Percentiles rank a stretch among this genome's conserved stretches.
Evolutionary conservation across 2,113 vertebrate genomes (phyloP).

Genomic region (Sminthopsis crassicaudata): DNA sequence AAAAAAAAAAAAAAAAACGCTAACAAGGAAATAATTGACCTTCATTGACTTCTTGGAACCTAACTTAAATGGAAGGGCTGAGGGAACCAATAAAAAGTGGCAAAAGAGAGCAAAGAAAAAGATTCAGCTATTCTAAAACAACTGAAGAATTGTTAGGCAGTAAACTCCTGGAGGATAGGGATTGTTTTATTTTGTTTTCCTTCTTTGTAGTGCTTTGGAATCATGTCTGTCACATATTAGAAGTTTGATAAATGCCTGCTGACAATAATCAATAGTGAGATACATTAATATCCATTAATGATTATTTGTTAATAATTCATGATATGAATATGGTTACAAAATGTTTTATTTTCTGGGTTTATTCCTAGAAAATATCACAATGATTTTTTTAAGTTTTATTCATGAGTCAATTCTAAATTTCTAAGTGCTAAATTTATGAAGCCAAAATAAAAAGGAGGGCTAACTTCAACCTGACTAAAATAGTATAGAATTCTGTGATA

Average conservation of each 20-base stretch:
- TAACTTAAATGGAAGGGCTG: slow-evolving; percentile 42
- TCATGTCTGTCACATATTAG: not conserved
- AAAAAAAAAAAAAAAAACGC: slow-evolving; percentile 7
- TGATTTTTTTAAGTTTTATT: slow-evolving; percentile 37
- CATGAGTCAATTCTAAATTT: not conserved
- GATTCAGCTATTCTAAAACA: not conserved
- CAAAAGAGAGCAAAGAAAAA: slow-evolving; percentile 18
- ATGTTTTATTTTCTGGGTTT: slow-evolving; percentile 35
- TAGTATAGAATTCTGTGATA: not conserved
- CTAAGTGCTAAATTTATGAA: slow-evolving; percentile 15
- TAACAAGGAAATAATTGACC: slow-evolving; percentile 61
- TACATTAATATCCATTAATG: slow-evolving; percentile 19
- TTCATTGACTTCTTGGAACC: not conserved
- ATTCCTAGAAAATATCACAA: slow-evolving; percentile 62
- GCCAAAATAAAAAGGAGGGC: not conserved
- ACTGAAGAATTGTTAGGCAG: slow-evolving; percentile 39
- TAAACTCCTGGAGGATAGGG: not conserved
- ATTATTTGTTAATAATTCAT: not conserved
- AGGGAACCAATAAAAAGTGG: slow-evolving; percentile 61
- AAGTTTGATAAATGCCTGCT: not conserved
- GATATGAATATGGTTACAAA: not conserved
- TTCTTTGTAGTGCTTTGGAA: not conserved
- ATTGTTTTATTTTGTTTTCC: not conserved
- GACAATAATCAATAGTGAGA: slow-evolving; percentile 26
- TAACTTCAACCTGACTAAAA: not conserved